Evolutionary conservation across 2,113 vertebrate species (phyloP), one percentile per base, ranked within the genome.

Genomic region (Coryphaenoides rupestris): DNA sequence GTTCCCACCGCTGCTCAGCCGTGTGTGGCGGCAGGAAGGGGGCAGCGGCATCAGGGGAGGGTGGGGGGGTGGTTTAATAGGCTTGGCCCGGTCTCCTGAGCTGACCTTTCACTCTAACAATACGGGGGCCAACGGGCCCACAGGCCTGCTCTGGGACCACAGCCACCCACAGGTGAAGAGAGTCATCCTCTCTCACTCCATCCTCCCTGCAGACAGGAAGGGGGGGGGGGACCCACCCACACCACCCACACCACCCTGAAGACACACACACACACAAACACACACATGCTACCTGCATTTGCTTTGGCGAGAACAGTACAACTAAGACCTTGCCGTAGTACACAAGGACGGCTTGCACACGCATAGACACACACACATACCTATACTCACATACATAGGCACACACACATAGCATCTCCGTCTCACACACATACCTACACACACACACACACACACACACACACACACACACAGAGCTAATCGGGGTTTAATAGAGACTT

Each of bases 81-180:
- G 89, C 90, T 94, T 88, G 92, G 91, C 87, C 87, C 90, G 89
- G 92, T 91, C 88, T 89, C 90, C 91, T 89, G 92, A 92, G 91
- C 86, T 92, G 89, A 90, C 92, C 90, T 93, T 94, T 94, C 93
- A 92, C 93, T 93, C 93, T 92, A 93, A 94, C 93, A 93, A 92
- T 69, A 83, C 81, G 81, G 88, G 85, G 84, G 77, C 92, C 69
- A 70, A 86, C 78, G 80, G 87, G 57, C 66, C 60, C 10, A 3
- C 6, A 57, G 73, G 89, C 91, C 92, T 57, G 90, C 86, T 90
- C 90, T 94, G 93, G 93, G 95, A 96, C 96, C 90, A 87, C 79
- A 84, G 88, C 87, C 93, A 95, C 95, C 96, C 84, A 65, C 63
- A 90, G 92, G 93, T 92, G 92, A 94, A 91, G 93, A 40, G 33